These are phyloP conservation scores for Oryzias melastigma DNA, from an alignment of 2,113 vertebrate species.

Conservation along the genomic window DNA sequence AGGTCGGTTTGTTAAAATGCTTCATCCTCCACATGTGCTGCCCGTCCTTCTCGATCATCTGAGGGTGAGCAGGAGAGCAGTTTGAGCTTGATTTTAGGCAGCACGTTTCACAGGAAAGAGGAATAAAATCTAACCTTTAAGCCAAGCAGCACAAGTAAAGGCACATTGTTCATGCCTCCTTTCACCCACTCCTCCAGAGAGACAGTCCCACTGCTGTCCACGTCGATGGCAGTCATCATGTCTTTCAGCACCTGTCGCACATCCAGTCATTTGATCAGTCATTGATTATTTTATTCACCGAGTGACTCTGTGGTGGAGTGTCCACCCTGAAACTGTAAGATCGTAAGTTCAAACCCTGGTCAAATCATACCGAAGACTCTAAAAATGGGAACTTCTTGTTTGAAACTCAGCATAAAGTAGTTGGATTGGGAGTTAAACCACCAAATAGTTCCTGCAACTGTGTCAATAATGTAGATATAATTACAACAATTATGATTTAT, in stretches of 20 bases:
- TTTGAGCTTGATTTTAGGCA: not conserved
- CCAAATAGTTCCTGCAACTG: no score
- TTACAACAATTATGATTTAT: not conserved
- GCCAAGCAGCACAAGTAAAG: conserved; percentile 89
- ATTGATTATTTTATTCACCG: no score
- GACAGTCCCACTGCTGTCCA: conserved; percentile 85
- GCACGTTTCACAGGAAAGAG: no score
- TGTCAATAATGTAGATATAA: not conserved
- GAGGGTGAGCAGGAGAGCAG: conserved; percentile 2
- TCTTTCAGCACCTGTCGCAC: conserved; percentile 84
- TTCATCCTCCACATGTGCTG: conserved; percentile 91
- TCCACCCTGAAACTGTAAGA: not conserved
- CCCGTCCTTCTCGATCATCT: conserved; percentile 87
- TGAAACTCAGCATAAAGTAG: no score
- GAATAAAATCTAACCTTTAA: conserved; percentile 74
- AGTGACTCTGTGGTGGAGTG: no score
- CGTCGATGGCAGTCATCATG: conserved; percentile 91
- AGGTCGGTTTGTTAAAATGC: conserved; percentile 86
- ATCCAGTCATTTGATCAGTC: no score
- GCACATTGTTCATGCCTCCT: conserved; percentile 89
- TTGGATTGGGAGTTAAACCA: no score
- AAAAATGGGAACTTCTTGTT: no score
- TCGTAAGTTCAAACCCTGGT: not conserved
- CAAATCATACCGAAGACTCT: no score
- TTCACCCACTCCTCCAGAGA: conserved; percentile 89